Conservation (phyloP, 1,140 invertebrate genomes). For the Cotesia vestalis region DNA sequence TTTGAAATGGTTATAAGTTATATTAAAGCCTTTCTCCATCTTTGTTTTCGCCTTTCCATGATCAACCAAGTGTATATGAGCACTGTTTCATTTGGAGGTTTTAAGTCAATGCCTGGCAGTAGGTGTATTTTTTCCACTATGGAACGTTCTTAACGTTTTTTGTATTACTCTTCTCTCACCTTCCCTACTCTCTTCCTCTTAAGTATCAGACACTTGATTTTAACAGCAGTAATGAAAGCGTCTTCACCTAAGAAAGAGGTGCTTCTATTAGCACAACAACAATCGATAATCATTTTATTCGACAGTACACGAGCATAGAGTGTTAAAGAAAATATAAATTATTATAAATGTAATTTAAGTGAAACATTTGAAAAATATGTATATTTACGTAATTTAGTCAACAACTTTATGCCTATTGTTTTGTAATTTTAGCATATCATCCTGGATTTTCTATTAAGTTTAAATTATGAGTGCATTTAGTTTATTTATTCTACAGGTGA, state of each 20-base stretch:
- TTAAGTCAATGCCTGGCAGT: neutral
- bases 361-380: neutral
- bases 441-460: neutral
- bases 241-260: conserved; percentile 45
- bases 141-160: conserved; percentile 14
- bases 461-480: conserved; percentile 44
- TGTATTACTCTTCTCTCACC: conserved; percentile 45
- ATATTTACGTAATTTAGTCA: neutral
- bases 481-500: conserved; percentile 47
- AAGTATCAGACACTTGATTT: conserved; percentile 43
- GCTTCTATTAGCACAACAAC: conserved; percentile 42
- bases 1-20: conserved; percentile 17
- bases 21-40: conserved; percentile 15
- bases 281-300: conserved; percentile 5
- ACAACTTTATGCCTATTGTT: neutral
- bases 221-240: conserved; percentile 55
- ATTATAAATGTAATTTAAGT: neutral
- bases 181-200: conserved; percentile 37
- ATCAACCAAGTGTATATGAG: conserved; percentile 25
- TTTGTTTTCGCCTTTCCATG: conserved; percentile 24
- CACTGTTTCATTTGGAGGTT: conserved; percentile 32
- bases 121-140: conserved; percentile 22
- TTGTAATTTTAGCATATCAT: neutral
- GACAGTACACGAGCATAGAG: conserved; percentile 1
- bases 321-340: neutral